Conservation (phyloP, 2,888 invertebrate species). For the Polia nebulosa region DNA sequence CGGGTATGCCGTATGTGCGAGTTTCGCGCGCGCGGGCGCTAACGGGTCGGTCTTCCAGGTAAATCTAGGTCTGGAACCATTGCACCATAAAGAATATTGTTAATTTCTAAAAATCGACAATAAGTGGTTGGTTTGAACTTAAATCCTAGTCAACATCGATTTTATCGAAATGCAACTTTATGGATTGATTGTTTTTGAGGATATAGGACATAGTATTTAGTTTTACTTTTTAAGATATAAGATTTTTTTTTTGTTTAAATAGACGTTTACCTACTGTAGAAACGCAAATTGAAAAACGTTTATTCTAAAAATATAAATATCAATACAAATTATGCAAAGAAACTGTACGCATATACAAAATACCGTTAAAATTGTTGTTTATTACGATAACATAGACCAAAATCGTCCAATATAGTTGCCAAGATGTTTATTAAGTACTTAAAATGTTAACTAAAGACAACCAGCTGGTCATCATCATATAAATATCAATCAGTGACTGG, state of each 20-base stretch:
- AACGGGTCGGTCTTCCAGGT: constrained; percentile 38
- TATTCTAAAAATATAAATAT: not conserved
- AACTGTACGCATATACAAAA: constrained; percentile 16
- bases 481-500: constrained; percentile 7
- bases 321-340: constrained; percentile 30
- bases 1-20: too few species aligned
- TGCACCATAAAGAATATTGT: constrained; percentile 6
- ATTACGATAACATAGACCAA: constrained; percentile 64
- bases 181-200: constrained; percentile 36
- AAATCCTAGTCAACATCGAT: constrained; percentile 57
- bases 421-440: constrained; percentile 65
- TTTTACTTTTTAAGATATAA: constrained; percentile 21
- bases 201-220: constrained; percentile 16
- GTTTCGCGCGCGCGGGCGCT: too few species aligned
- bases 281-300: constrained; percentile 1
- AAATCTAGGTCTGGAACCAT: constrained; percentile 14
- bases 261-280: constrained; percentile 14
- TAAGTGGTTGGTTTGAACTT: constrained; percentile 37
- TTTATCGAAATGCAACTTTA: constrained; percentile 40
- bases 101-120: constrained; percentile 19
- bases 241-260: constrained; percentile 1
- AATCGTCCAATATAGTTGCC: constrained; percentile 77
- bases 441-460: constrained; percentile 45
- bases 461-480: too few species aligned
- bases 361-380: constrained; percentile 20